phyloP scores from a whole-genome alignment of 2,797 vertebrate species.

The Thunnus albacares region DNA sequence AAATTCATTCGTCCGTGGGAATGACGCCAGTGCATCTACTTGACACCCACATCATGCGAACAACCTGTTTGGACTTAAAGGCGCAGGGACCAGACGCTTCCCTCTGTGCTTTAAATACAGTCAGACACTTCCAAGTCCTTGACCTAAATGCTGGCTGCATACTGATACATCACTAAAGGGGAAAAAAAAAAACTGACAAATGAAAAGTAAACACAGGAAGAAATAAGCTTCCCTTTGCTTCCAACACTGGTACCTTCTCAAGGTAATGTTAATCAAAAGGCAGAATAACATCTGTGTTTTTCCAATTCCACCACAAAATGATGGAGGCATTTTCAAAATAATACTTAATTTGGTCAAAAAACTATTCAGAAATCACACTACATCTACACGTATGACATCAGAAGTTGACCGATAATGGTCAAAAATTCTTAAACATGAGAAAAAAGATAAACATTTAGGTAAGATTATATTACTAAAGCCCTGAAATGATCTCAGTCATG shows the following conservation, averaged over 20 bases:
- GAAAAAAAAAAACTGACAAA: background rate
- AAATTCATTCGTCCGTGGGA: slow-evolving; percentile 35
- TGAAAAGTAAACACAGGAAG: slow-evolving; percentile 27
- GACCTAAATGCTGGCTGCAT: slow-evolving; percentile 67
- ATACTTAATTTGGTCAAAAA: slow-evolving; percentile 47
- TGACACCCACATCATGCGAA: slow-evolving; percentile 69
- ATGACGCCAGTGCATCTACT: slow-evolving; percentile 44
- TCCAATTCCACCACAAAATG: slow-evolving; percentile 30
- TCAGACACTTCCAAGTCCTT: slow-evolving; percentile 58
- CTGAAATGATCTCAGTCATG: slow-evolving; percentile 28
- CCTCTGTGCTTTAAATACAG: slow-evolving; percentile 51
- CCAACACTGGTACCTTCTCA: slow-evolving; percentile 33
- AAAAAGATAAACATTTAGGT: slow-evolving; percentile 21
- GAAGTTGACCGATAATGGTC: slow-evolving; percentile 6
- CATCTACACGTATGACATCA: slow-evolving; percentile 29
- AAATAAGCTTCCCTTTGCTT: slow-evolving; percentile 38
- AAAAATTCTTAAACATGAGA: slow-evolving; percentile 19
- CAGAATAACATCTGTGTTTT: slow-evolving; percentile 11
- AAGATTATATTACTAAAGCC: slow-evolving; percentile 33
- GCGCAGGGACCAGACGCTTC: slow-evolving; percentile 34
- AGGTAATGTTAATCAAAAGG: slow-evolving; percentile 29
- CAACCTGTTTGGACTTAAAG: slow-evolving; percentile 54
- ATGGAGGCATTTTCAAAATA: slow-evolving; percentile 15
- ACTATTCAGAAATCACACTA: slow-evolving; percentile 30
- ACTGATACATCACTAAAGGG: slow-evolving; percentile 36